Percentiles rank a stretch among this genome's conserved stretches.
Evolutionary conservation across 2,113 vertebrate species (phyloP).

Genomic region (Redunca redunca): DNA sequence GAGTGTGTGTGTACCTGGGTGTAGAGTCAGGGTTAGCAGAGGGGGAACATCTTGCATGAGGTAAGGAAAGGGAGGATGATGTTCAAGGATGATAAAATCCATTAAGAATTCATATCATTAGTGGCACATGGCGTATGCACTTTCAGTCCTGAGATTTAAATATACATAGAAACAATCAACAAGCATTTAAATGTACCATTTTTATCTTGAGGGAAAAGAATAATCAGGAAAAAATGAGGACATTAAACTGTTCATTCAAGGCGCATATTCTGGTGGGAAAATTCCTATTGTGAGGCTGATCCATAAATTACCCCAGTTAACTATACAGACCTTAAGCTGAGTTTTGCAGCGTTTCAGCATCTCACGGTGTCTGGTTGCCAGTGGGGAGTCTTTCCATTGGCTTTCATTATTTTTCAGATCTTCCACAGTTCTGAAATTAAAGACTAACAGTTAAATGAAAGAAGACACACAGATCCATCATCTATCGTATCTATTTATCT

Average conservation of each 20-base stretch:
- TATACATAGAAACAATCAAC: not conserved
- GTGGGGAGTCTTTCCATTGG: slow-evolving; percentile 97
- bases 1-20: not conserved
- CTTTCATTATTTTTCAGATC: slow-evolving; percentile 98
- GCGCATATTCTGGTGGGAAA: not conserved
- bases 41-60: not conserved
- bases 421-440: slow-evolving; percentile 91
- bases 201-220: not conserved
- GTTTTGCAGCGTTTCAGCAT: slow-evolving; percentile 99
- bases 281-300: no score
- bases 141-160: not conserved
- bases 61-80: not conserved
- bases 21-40: no score
- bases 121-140: fast-evolving
- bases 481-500: not conserved
- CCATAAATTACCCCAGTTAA: not conserved
- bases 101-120: not conserved
- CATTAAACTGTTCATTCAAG: not conserved
- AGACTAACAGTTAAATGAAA: not conserved
- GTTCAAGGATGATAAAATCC: not conserved
- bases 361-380: slow-evolving; percentile 94
- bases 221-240: not conserved
- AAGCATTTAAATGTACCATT: not conserved
- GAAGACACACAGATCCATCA: not conserved
- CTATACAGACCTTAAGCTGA: slow-evolving; percentile 94